Base-by-base conservation (phyloP, 2,797 vertebrate species). In the Pygocentrus nattereri region DNA sequence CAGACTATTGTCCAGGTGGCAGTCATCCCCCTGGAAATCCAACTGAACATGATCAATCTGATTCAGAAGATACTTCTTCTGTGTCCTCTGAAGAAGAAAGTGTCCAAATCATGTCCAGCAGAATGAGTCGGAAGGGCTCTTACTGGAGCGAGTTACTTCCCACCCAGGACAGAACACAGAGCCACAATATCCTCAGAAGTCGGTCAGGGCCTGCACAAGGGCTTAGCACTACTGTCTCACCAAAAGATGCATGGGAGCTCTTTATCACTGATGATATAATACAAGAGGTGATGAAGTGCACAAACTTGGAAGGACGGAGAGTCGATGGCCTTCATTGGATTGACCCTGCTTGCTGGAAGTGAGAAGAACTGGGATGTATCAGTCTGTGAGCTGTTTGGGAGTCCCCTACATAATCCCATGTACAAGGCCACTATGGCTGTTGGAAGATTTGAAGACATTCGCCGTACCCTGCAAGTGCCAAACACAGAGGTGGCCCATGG, bases 381-480 rank as follows among this genome's bases (percentile, higher is more conserved):
- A 30, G 5, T 76, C n/a, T 23, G 7, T n/a, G 59, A 44, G 72
- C 52, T 44, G 21, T 64, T 76, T 76, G 58, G 38, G 25, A 49
- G 61, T 76, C 74, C 74, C 27, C 25, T 49, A 31, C 74, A 76
- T 13, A 76, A 64, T 47, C 74, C 74, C n/a, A 64, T 76, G 74
- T 76, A 76, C 68, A 81, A 76, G 74, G 80, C 76, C 69, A 77
- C 80, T 34, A 82, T 82, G 74, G 25, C 65, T 47, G 41, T 86
- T 58, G 61, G 54, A 49, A 76, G 79, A 79, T 84, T 71, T 86
- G 64, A 84, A 79, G 80, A 82, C 44, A 71, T 85, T 79, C 27
- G 61, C 5, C 18, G 70, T 52, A 61, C n/a, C n/a, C n/a, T n/a
- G n/a, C n/a, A n/a, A n/a, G n/a, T n/a, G n/a, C n/a, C n/a, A n/a